phyloP scores from a whole-genome alignment of 92 coral and sea anemone species.

The Siderastrea radians region DNA sequence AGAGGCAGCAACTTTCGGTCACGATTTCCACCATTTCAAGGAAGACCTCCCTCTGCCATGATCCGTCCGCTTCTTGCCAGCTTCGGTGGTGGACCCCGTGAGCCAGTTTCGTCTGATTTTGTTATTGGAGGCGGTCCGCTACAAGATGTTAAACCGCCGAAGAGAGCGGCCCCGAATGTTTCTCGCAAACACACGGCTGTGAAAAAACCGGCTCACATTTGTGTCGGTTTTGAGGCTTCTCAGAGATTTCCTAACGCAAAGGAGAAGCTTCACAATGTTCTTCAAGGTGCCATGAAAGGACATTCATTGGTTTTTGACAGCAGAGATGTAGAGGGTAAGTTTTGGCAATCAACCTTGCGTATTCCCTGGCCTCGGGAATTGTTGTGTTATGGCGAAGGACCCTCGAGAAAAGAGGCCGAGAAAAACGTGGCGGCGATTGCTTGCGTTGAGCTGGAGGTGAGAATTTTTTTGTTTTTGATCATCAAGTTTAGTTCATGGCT shows the following conservation, averaged over 20 bases:
- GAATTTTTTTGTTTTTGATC: neutral
- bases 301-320: conserved; percentile 53
- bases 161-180: neutral
- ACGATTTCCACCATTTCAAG: conserved; percentile 30
- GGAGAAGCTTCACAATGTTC: conserved; percentile 84
- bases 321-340: conserved; percentile 45
- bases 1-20: neutral
- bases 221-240: conserved; percentile 82
- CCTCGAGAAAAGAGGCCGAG: conserved; percentile 76
- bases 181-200: neutral
- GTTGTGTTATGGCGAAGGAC: conserved; percentile 80
- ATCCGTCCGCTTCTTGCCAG: neutral
- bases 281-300: conserved; percentile 82
- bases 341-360: conserved; percentile 68
- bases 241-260: conserved; percentile 81
- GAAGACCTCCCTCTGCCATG: conserved; percentile 8
- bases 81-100: neutral
- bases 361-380: conserved; percentile 82
- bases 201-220: conserved; percentile 18
- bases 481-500: too few species aligned
- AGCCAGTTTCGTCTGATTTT: conserved; percentile 33
- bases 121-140: conserved; percentile 26
- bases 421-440: conserved; percentile 90
- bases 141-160: conserved; percentile 21
- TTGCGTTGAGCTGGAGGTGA: conserved; percentile 82